Evolutionary conservation across 2,888 invertebrate species (phyloP).

Genomic region (Protodeltote pygarga): DNA sequence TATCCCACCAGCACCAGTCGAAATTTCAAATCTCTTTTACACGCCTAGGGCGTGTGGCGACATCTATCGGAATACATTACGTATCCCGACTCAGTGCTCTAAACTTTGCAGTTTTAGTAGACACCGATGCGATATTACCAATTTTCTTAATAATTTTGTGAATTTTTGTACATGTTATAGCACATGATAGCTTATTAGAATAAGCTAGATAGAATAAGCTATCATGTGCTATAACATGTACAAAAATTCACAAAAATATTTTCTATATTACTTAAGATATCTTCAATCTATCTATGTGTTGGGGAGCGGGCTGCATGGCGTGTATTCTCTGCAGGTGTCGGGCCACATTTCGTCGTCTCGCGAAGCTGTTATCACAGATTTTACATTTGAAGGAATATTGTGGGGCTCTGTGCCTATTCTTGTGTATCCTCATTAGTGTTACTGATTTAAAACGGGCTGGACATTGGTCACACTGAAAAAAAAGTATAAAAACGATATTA

Average conservation of each 20-base stretch:
- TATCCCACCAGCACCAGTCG: too few relatives aligned
- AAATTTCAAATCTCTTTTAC: too few relatives aligned
- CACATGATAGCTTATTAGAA: too few relatives aligned
- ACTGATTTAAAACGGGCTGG: slow-evolving; percentile 73
- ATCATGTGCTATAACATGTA: too few relatives aligned
- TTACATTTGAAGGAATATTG: slow-evolving; percentile 65
- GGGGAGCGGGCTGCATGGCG: slow-evolving; percentile 55
- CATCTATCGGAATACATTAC: too few relatives aligned
- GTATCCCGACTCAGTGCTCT: too few relatives aligned
- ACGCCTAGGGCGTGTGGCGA: too few relatives aligned
- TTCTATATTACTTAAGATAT: slow-evolving; percentile 18
- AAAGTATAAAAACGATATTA: neutral
- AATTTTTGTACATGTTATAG: too few relatives aligned
- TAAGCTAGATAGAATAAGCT: too few relatives aligned
- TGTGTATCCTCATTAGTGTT: slow-evolving; percentile 75
- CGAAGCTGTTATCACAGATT: slow-evolving; percentile 68
- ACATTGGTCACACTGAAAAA: slow-evolving; percentile 71
- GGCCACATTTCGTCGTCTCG: slow-evolving; percentile 71
- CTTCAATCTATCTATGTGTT: slow-evolving; percentile 62
- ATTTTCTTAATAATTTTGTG: too few relatives aligned
- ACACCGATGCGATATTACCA: too few relatives aligned
- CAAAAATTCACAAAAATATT: neutral
- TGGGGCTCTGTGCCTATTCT: slow-evolving; percentile 66
- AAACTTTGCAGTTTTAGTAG: too few relatives aligned
- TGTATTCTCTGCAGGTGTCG: slow-evolving; percentile 72